Evolutionary conservation across 1,140 invertebrate genomes (phyloP).

Genomic region (Heliconius himera): DNA sequence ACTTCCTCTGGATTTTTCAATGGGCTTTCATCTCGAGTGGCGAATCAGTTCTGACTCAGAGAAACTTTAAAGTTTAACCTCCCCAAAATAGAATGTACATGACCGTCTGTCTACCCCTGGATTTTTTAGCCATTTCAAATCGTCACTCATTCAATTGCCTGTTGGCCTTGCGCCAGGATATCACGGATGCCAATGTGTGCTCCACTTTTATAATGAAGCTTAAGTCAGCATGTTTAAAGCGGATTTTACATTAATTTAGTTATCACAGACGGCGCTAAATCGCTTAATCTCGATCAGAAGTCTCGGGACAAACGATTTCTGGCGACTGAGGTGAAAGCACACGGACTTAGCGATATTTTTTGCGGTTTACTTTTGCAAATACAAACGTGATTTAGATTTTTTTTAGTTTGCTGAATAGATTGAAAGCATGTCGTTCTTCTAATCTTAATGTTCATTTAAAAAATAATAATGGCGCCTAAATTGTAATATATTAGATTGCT

Average conservation of each 20-base stretch:
- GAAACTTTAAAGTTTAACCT: slow-evolving; percentile 69
- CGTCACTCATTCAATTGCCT: slow-evolving; percentile 76
- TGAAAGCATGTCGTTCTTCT: slow-evolving; percentile 20
- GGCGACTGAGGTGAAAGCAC: slow-evolving; percentile 34
- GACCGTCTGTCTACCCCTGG: slow-evolving; percentile 62
- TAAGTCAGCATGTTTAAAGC: slow-evolving; percentile 41
- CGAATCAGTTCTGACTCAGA: slow-evolving; percentile 63
- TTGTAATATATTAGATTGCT: not conserved
- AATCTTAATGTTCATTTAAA: slow-evolving; percentile 8
- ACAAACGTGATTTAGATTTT: slow-evolving; percentile 28
- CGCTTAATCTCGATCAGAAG: slow-evolving; percentile 44
- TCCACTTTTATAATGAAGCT: slow-evolving; percentile 55
- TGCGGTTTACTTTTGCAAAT: slow-evolving; percentile 29
- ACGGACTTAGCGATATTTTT: slow-evolving; percentile 18
- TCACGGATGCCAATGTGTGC: slow-evolving; percentile 55
- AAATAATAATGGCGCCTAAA: not conserved
- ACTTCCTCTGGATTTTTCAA: slow-evolving; percentile 64
- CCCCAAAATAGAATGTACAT: slow-evolving; percentile 71
- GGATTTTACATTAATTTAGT: slow-evolving; percentile 48
- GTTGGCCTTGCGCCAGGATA: slow-evolving; percentile 73
- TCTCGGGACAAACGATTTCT: slow-evolving; percentile 34
- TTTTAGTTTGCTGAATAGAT: slow-evolving; percentile 6
- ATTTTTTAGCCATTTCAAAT: slow-evolving; percentile 65
- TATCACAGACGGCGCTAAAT: slow-evolving; percentile 39
- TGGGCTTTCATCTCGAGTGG: slow-evolving; percentile 64